These are phyloP conservation scores for Callorhinus ursinus DNA, from an alignment of 2,113 vertebrate genomes.

Conservation along the genomic window DNA sequence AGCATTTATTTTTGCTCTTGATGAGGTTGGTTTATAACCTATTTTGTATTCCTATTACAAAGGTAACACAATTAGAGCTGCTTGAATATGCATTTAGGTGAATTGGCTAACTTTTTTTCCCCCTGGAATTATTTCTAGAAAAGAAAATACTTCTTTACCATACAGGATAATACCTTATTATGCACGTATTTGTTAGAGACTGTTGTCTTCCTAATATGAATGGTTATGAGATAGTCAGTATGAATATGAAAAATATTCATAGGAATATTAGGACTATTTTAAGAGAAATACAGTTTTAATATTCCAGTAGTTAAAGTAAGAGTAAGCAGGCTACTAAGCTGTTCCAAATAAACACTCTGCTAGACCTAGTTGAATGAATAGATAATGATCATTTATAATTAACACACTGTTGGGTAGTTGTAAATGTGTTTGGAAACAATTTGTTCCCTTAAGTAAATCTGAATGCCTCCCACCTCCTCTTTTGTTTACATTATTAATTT, in stretches of 20 bases:
- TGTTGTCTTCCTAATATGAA: not conserved
- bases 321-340: not conserved
- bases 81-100: not conserved
- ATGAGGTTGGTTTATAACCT: not conserved
- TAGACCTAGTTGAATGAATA: slow-evolving; percentile 12
- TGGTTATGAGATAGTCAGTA: not conserved
- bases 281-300: slow-evolving; percentile 12
- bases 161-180: not conserved
- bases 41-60: not conserved
- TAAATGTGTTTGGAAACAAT: slow-evolving; percentile 68
- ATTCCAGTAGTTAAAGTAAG: not conserved
- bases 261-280: not conserved
- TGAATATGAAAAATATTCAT: slow-evolving; percentile 10
- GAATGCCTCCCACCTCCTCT: not conserved
- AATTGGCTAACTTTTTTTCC: not conserved
- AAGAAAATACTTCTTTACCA: not conserved
- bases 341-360: not conserved
- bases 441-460: slow-evolving; percentile 67
- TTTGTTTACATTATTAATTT: slow-evolving; percentile 62
- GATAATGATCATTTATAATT: slow-evolving; percentile 62
- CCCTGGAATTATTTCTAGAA: not conserved
- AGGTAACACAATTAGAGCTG: not conserved
- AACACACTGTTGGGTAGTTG: slow-evolving; percentile 24
- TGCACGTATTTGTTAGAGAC: not conserved
- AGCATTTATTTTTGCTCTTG: not conserved